phyloP scores from a whole-genome alignment of 2,113 vertebrate species.

The Caranx ignobilis region DNA sequence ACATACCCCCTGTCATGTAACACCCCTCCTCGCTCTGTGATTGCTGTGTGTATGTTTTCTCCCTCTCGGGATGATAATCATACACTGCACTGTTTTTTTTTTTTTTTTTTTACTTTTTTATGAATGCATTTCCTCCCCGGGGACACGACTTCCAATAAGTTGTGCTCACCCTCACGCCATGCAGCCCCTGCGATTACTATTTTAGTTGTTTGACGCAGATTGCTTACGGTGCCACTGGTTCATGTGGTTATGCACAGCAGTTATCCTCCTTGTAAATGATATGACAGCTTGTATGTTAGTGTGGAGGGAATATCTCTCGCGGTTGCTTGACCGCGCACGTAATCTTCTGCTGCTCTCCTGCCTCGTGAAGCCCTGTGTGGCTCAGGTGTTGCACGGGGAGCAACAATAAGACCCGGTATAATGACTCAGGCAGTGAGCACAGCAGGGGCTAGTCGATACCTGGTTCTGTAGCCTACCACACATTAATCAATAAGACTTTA shows the following conservation, averaged over 20 bases:
- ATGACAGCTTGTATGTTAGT: constrained; percentile 69
- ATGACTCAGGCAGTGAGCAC: background rate
- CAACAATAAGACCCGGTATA: background rate
- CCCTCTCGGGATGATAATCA: background rate
- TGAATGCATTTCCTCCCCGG: constrained; percentile 21
- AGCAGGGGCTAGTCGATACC: background rate
- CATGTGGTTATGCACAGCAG: constrained; percentile 57
- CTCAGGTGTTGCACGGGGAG: constrained; percentile 42
- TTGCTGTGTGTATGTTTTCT: background rate
- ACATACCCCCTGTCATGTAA: background rate
- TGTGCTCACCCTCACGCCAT: constrained; percentile 49
- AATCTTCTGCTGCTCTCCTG: constrained; percentile 1
- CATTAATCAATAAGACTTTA: background rate
- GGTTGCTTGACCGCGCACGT: constrained; percentile 28
- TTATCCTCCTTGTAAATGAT: constrained; percentile 79
- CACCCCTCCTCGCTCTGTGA: background rate
- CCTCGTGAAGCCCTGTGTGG: constrained; percentile 30
- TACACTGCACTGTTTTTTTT: background rate
- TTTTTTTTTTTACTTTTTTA: constrained; percentile 16
- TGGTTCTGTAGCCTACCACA: background rate
- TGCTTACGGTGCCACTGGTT: constrained; percentile 58
- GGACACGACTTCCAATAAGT: constrained; percentile 71
- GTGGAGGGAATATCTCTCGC: constrained; percentile 52
- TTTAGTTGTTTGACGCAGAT: constrained; percentile 81
- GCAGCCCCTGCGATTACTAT: constrained; percentile 73